Percentiles rank a stretch among this genome's conserved stretches.
These are phyloP conservation scores for Trichechus manatus DNA, from an alignment of 2,113 vertebrate genomes.

Conservation along the genomic window DNA sequence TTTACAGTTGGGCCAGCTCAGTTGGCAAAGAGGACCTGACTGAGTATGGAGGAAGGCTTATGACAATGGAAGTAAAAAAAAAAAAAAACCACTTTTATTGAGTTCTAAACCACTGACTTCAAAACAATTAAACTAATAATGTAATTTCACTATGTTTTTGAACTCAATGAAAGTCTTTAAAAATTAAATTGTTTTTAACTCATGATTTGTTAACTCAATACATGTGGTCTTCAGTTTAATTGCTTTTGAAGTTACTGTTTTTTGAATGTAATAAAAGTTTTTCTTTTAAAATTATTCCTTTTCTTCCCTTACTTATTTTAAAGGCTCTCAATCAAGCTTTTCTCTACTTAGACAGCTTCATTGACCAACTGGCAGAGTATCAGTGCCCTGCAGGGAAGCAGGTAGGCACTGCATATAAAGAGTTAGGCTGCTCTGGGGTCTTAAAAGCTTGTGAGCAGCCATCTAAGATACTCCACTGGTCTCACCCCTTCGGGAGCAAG, in stretches of 20 bases:
- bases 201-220: constrained; percentile 77
- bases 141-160: constrained; percentile 61
- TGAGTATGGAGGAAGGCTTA: constrained; percentile 14
- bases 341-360: not conserved
- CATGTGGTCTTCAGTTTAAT: constrained; percentile 73
- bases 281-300: not conserved
- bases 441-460: too few relatives aligned
- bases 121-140: constrained; percentile 79
- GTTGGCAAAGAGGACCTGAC: not conserved
- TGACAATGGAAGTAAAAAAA: constrained; percentile 75
- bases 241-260: constrained; percentile 70
- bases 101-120: constrained; percentile 77
- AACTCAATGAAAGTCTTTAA: constrained; percentile 74
- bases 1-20: not conserved
- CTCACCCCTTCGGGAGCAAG: too few relatives aligned
- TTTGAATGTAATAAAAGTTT: constrained; percentile 64
- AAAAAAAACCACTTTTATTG: constrained; percentile 71
- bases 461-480: too few relatives aligned
- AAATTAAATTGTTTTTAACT: constrained; percentile 79
- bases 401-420: not conserved
- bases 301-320: constrained; percentile 67
- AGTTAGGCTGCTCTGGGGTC: too few relatives aligned
- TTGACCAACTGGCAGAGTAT: not conserved
- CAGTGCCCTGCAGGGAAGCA: not conserved
- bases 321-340: constrained; percentile 58